Evolutionary conservation across 2,113 vertebrate genomes (phyloP).

Genomic region (Nanorana parkeri): DNA sequence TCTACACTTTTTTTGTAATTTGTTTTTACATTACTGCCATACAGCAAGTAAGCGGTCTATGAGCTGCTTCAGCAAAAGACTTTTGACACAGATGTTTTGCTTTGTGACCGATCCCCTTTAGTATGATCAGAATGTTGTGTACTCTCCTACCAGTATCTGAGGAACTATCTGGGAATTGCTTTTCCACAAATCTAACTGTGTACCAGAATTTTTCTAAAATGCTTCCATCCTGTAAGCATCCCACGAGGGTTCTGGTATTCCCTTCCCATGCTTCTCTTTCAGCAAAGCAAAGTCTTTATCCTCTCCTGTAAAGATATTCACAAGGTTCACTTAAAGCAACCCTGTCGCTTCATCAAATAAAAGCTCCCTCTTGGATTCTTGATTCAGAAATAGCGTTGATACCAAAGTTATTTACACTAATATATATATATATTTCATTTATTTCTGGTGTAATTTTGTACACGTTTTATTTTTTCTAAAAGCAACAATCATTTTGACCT

Average conservation of each 20-base stretch:
- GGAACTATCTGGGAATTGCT: not conserved
- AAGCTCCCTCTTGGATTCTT: no score
- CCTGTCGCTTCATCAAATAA: no score
- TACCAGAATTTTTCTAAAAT: not conserved
- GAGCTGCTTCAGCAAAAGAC: no score
- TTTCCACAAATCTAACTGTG: not conserved
- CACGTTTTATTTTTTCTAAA: no score
- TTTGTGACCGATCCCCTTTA: not conserved
- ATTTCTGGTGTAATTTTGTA: no score
- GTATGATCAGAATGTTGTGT: not conserved
- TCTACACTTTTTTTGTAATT: no score
- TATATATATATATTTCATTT: no score
- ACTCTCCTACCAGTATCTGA: not conserved
- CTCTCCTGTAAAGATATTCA: not conserved
- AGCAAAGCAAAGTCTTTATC: not conserved
- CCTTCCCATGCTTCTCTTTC: not conserved
- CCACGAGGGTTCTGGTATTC: slow-evolving; percentile 1
- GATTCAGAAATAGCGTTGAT: no score
- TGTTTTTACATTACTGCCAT: no score
- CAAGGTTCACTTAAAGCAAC: not conserved
- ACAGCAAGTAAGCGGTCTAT: no score
- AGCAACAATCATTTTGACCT: no score
- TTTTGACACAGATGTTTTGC: not conserved
- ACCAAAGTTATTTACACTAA: no score
- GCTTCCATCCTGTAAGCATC: slow-evolving; percentile 3